Percentiles rank a stretch among this genome's conserved stretches.
phyloP scores from a whole-genome alignment of 2,888 invertebrate genomes.

The Onthophagus sagittarius region DNA sequence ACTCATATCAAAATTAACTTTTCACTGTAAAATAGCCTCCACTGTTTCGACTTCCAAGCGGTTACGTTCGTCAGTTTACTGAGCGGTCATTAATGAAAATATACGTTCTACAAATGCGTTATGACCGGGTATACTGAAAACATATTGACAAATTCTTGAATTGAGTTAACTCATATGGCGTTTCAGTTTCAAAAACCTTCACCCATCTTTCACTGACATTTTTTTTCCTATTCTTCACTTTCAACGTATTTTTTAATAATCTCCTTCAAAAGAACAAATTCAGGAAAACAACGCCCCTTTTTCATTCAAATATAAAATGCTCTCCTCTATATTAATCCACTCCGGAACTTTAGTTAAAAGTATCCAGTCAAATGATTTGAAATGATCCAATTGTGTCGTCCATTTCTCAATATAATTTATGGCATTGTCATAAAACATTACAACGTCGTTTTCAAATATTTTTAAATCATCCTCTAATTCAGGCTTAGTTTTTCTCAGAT shows the following conservation, averaged over 20 bases:
- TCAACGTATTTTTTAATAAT: constrained; percentile 2
- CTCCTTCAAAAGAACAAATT: neutral
- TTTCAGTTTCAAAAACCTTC: neutral
- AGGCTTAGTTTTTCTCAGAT: constrained; percentile 1
- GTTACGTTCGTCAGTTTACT: constrained; percentile 4
- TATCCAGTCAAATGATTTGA: constrained; percentile 1
- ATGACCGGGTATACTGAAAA: neutral
- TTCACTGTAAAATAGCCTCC: constrained; percentile 11
- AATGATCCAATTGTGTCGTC: neutral
- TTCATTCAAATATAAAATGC: constrained; percentile 5
- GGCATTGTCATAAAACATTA: constrained; percentile 4
- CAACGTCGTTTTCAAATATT: constrained; percentile 5
- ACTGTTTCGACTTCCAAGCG: constrained; percentile 12
- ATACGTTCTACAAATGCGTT: constrained; percentile 8
- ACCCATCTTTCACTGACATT: constrained; percentile 3
- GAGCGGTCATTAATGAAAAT: constrained; percentile 9
- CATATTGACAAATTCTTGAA: constrained; percentile 7
- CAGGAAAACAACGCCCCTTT: constrained; percentile 2
- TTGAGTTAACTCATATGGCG: neutral
- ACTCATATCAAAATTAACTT: constrained; percentile 10
- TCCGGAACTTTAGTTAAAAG: neutral
- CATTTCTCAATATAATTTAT: constrained; percentile 10
- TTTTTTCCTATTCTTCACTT: constrained; percentile 2
- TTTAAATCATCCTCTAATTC: constrained; percentile 2
- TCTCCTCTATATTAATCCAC: constrained; percentile 5